A percentile compares a stretch with the other conserved stretches of the same genome.
phyloP scores from a whole-genome alignment of 2,113 vertebrate species.

The Dasyprocta punctata region DNA sequence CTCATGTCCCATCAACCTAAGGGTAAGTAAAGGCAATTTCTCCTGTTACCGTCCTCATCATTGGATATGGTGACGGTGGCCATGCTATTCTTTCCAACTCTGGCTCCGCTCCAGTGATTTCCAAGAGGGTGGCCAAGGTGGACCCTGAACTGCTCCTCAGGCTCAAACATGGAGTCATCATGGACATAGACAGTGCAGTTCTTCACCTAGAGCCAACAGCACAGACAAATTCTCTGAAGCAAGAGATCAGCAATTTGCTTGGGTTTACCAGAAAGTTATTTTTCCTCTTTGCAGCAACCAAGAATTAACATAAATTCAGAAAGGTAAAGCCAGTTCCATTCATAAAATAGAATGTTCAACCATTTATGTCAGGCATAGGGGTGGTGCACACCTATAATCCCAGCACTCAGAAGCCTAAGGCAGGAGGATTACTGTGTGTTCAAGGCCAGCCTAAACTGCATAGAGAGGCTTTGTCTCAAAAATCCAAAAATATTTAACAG shows the following conservation, averaged over 20 bases:
- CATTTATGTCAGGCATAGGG: neutral
- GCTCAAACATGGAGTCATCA: conserved; percentile 96
- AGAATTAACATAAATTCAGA: neutral
- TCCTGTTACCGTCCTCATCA: conserved; percentile 94
- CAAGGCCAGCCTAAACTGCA: neutral
- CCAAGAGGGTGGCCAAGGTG: conserved; percentile 92
- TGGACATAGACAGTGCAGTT: conserved; percentile 94
- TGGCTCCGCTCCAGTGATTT: conserved; percentile 97
- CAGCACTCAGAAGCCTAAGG: neutral
- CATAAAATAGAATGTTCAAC: neutral
- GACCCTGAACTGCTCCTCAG: conserved; percentile 96
- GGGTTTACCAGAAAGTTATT: neutral
- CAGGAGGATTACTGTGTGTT: neutral
- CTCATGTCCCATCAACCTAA: neutral
- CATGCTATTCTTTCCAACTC: conserved; percentile 89
- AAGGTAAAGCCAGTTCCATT: neutral
- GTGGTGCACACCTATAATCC: neutral
- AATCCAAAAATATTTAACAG: neutral
- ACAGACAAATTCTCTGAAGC: neutral
- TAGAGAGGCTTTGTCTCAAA: neutral
- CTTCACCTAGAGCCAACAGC: conserved; percentile 89
- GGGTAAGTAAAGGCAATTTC: neutral
- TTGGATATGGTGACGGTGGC: conserved; percentile 95
- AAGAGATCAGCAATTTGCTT: neutral
- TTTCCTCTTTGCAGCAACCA: neutral